A percentile compares a stretch with the other conserved stretches of the same genome.
Evolutionary conservation across 2,888 invertebrate genomes (phyloP).

Genomic region (Cartodere bifasciata): DNA sequence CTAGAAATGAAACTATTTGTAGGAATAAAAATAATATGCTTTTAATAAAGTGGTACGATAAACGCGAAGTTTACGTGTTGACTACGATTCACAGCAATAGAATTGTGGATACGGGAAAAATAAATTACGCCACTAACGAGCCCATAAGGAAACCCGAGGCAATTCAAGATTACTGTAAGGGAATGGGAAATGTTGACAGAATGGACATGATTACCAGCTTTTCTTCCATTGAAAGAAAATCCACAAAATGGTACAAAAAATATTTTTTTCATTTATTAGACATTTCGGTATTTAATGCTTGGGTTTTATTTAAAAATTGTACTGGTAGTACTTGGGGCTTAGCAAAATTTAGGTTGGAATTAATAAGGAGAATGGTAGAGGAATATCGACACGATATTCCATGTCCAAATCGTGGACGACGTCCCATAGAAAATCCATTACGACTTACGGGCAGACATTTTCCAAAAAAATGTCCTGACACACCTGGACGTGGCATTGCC

Average conservation of each 20-base stretch:
- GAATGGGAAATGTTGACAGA: conserved; percentile 26
- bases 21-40: conserved; percentile 11
- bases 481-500: conserved; percentile 7
- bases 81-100: conserved; percentile 19
- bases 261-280: conserved; percentile 24
- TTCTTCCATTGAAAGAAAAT: conserved; percentile 22
- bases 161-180: conserved; percentile 22
- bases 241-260: conserved; percentile 27
- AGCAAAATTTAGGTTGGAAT: conserved; percentile 11
- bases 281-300: conserved; percentile 18
- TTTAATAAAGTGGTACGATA: conserved; percentile 26
- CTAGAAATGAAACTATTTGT: conserved; percentile 12
- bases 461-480: conserved; percentile 4
- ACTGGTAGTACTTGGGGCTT: conserved; percentile 5
- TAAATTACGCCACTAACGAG: conserved; percentile 13
- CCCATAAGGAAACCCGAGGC: conserved; percentile 17
- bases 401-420: background rate
- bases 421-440: background rate
- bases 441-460: conserved; percentile 4
- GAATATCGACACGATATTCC: background rate
- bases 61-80: conserved; percentile 22
- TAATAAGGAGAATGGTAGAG: conserved; percentile 7
- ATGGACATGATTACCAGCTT: conserved; percentile 24
- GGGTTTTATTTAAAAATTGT: conserved; percentile 12
- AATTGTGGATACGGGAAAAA: conserved; percentile 17